Percentiles rank a stretch among this genome's conserved stretches.
These are phyloP conservation scores for Lepidurus arcticus DNA, from an alignment of 1,140 invertebrate genomes.

Conservation along the genomic window DNA sequence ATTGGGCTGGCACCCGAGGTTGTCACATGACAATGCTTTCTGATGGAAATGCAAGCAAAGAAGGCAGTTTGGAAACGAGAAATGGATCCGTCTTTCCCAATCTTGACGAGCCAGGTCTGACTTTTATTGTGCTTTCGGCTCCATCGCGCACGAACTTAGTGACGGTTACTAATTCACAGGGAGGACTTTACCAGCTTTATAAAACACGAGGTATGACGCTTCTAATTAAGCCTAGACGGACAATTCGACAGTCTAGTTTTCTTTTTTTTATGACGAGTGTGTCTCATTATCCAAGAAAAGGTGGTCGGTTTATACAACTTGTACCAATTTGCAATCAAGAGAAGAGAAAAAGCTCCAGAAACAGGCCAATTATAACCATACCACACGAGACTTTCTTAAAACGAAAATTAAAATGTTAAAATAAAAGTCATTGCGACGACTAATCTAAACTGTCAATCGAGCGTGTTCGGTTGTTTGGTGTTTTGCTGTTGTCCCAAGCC, in stretches of 20 bases:
- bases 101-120: neutral
- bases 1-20: neutral
- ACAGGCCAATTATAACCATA: neutral
- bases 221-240: neutral
- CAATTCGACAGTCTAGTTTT: neutral
- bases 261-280: neutral
- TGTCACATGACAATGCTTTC: neutral
- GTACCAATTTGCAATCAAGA: neutral
- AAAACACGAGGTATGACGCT: neutral
- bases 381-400: neutral
- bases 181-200: constrained; percentile 6
- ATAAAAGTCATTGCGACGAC: neutral
- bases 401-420: neutral
- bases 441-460: constrained; percentile 18
- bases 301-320: neutral
- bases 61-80: neutral
- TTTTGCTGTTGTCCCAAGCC: neutral
- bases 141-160: neutral
- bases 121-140: neutral
- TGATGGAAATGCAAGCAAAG: neutral
- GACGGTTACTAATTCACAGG: neutral
- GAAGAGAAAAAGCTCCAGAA: neutral
- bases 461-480: neutral
- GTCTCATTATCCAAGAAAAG: neutral
- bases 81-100: neutral